Conservation (phyloP, 2,888 invertebrate species). For the Caenorhabditis imperialis region DNA sequence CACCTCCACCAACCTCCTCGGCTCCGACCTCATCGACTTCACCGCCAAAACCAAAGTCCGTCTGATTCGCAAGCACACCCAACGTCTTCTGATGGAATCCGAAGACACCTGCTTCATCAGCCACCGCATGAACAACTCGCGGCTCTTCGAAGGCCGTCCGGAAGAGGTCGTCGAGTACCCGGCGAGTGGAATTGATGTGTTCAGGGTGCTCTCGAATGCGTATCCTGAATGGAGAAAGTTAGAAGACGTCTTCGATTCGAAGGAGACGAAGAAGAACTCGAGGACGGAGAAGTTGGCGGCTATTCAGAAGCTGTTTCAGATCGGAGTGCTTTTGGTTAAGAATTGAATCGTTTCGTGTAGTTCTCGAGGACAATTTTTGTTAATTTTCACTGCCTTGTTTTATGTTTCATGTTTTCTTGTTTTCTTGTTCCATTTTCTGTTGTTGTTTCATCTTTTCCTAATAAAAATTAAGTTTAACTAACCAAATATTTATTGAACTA, state of each 20-base stretch:
- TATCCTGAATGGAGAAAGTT: slow-evolving; percentile 70
- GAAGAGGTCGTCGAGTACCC: slow-evolving; percentile 67
- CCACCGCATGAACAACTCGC: slow-evolving; percentile 73
- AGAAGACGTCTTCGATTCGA: slow-evolving; percentile 37
- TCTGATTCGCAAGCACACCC: slow-evolving; percentile 71
- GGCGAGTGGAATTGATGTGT: slow-evolving; percentile 45
- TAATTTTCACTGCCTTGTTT: too few relatives aligned
- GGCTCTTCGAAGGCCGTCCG: slow-evolving; percentile 66
- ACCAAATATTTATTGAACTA: slow-evolving; percentile 19
- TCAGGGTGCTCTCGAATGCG: slow-evolving; percentile 41
- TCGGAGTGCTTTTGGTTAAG: slow-evolving; percentile 51
- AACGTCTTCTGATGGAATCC: slow-evolving; percentile 71
- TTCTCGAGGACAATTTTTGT: too few relatives aligned
- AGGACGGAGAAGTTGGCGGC: slow-evolving; percentile 38
- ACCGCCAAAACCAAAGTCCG: slow-evolving; percentile 61
- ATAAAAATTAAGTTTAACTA: slow-evolving; percentile 3
- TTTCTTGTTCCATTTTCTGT: not conserved
- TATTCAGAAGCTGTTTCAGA: slow-evolving; percentile 43
- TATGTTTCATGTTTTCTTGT: not conserved
- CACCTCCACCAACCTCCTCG: slow-evolving; percentile 38
- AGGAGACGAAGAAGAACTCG: slow-evolving; percentile 17
- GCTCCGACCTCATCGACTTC: slow-evolving; percentile 52
- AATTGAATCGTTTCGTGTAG: too few relatives aligned
- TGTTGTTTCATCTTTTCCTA: slow-evolving; percentile 1
- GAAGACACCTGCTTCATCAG: slow-evolving; percentile 67